These are phyloP conservation scores for Anguilla obscura DNA, from an alignment of 2,797 vertebrate genomes.

Conservation along the genomic window DNA sequence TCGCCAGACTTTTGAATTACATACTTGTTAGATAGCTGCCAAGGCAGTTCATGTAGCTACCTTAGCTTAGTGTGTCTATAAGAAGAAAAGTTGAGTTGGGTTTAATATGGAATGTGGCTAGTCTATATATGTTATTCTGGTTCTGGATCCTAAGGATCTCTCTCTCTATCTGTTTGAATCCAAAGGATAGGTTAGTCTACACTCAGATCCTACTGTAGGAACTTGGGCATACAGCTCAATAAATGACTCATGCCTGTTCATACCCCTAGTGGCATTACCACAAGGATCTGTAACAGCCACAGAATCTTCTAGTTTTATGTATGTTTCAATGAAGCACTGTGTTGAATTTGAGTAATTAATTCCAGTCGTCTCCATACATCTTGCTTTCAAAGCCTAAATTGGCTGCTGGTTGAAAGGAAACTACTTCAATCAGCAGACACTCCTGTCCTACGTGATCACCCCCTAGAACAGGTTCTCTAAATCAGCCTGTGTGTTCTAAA, in stretches of 20 bases:
- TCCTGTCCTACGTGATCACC: not conserved
- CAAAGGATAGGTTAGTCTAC: too few species aligned
- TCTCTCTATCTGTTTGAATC: too few species aligned
- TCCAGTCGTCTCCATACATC: too few species aligned
- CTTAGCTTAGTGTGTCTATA: too few species aligned
- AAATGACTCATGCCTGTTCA: not conserved
- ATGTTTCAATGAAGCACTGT: not conserved
- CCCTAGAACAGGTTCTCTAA: not conserved
- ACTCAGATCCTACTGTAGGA: too few species aligned
- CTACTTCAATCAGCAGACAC: not conserved
- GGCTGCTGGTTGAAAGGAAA: not conserved
- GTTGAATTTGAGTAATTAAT: not conserved
- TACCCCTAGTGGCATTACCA: not conserved
- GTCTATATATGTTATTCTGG: too few species aligned
- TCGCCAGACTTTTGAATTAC: not conserved
- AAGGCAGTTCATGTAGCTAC: not conserved
- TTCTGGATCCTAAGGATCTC: too few species aligned
- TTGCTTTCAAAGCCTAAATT: not conserved
- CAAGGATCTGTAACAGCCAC: not conserved
- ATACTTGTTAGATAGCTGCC: not conserved
- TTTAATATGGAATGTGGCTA: too few species aligned
- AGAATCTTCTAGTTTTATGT: too few species aligned
- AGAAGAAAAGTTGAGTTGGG: too few species aligned
- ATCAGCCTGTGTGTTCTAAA: not conserved
- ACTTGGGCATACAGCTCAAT: too few species aligned